phyloP scores from a whole-genome alignment of 2,888 invertebrate genomes.

The Drosophila helvetica region DNA sequence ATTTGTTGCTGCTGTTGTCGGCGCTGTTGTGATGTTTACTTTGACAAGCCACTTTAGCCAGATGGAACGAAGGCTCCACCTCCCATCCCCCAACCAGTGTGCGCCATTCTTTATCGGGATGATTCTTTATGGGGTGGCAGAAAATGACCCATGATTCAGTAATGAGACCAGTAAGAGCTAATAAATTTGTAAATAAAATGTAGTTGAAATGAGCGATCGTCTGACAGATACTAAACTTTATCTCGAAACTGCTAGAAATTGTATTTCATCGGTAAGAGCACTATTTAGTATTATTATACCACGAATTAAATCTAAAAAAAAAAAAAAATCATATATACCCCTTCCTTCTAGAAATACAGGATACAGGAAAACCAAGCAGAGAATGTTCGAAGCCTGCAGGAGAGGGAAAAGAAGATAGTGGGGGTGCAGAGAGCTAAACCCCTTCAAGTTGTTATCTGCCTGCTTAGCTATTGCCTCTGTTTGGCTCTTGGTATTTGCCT shows the following conservation, averaged over 20 bases:
- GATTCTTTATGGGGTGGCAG: too few relatives aligned
- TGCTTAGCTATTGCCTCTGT: conserved; percentile 64
- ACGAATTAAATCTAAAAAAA: too few relatives aligned
- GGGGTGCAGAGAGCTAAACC: conserved; percentile 35
- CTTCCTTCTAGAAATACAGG: neutral
- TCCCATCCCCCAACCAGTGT: conserved; percentile 25
- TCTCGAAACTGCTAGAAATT: too few relatives aligned
- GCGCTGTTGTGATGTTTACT: conserved; percentile 66
- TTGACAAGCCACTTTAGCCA: conserved; percentile 76
- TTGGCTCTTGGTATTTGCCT: conserved; percentile 66
- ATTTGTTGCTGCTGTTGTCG: conserved; percentile 41
- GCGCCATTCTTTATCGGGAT: neutral
- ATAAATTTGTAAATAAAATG: too few relatives aligned
- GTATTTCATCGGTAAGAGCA: too few relatives aligned
- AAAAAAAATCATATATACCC: too few relatives aligned
- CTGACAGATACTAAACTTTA: too few relatives aligned
- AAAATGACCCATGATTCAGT: too few relatives aligned
- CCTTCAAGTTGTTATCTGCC: conserved; percentile 72
- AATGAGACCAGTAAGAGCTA: too few relatives aligned
- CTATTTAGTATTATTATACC: too few relatives aligned
- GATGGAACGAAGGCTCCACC: conserved; percentile 50
- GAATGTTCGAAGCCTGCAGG: conserved; percentile 3
- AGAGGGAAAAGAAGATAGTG: neutral
- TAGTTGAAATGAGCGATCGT: too few relatives aligned
- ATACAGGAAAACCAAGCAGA: conserved; percentile 7